These are phyloP conservation scores for human (Homo sapiens) DNA, from an alignment of 2,113 vertebrate genomes.

Conservation along the genomic window DNA sequence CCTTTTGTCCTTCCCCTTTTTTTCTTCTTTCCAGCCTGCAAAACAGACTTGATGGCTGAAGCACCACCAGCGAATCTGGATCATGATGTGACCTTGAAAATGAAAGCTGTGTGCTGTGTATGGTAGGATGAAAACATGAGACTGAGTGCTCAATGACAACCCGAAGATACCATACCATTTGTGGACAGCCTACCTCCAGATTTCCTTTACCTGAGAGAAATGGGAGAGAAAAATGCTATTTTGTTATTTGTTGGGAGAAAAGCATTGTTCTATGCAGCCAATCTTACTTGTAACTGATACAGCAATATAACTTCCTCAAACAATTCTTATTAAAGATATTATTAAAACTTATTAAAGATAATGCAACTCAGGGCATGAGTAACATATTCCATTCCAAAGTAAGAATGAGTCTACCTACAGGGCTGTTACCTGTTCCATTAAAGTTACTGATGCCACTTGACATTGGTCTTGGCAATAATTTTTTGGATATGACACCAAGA, in stretches of 20 bases:
- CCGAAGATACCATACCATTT: background rate
- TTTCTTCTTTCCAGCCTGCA: conserved; percentile 33
- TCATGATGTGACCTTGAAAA: background rate
- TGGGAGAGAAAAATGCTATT: background rate
- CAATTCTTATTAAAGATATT: no score
- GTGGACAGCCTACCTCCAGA: background rate
- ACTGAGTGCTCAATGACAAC: background rate
- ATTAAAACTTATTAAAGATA: background rate
- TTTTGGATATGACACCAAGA: no score
- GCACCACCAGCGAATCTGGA: background rate
- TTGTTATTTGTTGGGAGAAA: background rate
- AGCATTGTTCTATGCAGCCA: background rate
- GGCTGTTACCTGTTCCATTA: background rate
- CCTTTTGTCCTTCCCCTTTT: background rate
- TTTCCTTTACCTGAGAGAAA: conserved; percentile 39
- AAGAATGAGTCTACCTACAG: background rate
- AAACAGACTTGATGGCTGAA: background rate
- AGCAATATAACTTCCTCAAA: background rate
- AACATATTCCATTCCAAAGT: background rate
- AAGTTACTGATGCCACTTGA: background rate
- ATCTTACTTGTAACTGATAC: background rate
- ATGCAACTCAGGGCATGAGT: background rate
- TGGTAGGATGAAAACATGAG: background rate
- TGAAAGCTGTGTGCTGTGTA: background rate
- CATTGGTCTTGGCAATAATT: background rate